Evolutionary conservation across 2,888 invertebrate species (phyloP).

Genomic region (Lithodes maja): DNA sequence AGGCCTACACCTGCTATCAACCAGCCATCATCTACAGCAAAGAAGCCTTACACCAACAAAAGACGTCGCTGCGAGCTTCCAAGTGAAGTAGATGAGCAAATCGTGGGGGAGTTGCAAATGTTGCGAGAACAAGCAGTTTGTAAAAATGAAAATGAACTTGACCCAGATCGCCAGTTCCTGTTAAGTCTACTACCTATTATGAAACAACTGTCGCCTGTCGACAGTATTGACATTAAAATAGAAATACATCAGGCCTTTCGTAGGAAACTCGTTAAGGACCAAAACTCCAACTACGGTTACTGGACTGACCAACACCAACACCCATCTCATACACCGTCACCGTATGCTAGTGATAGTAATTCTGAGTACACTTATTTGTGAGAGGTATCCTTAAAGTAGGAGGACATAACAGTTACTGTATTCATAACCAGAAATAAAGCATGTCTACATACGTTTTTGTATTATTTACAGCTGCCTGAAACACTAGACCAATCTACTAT

Average conservation of each 20-base stretch:
- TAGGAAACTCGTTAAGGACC: too few species aligned
- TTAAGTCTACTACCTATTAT: slow-evolving; percentile 37
- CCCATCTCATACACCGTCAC: too few species aligned
- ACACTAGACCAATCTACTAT: too few species aligned
- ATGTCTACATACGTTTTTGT: too few species aligned
- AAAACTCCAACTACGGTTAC: too few species aligned
- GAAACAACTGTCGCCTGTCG: slow-evolving; percentile 1
- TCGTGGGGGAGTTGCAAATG: slow-evolving; percentile 33
- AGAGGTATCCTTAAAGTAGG: too few species aligned
- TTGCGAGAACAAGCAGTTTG: slow-evolving; percentile 42
- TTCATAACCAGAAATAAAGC: too few species aligned
- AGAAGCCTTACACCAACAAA: slow-evolving; percentile 39
- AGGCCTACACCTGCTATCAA: slow-evolving; percentile 36
- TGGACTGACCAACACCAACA: too few species aligned
- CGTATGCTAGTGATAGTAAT: too few species aligned
- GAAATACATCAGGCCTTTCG: slow-evolving; percentile 43
- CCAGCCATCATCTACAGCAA: slow-evolving; percentile 28
- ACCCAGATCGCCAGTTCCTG: slow-evolving; percentile 43
- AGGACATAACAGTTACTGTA: too few species aligned
- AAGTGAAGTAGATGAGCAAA: slow-evolving; percentile 38
- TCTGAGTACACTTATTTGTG: too few species aligned
- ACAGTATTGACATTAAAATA: slow-evolving; percentile 44
- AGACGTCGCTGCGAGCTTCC: slow-evolving; percentile 27
- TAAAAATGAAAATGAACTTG: slow-evolving; percentile 49
- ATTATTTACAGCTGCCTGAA: too few species aligned